Evolutionary conservation across 92 coral and sea anemone species (phyloP).

Genomic region (Zoanthus sociatus): DNA sequence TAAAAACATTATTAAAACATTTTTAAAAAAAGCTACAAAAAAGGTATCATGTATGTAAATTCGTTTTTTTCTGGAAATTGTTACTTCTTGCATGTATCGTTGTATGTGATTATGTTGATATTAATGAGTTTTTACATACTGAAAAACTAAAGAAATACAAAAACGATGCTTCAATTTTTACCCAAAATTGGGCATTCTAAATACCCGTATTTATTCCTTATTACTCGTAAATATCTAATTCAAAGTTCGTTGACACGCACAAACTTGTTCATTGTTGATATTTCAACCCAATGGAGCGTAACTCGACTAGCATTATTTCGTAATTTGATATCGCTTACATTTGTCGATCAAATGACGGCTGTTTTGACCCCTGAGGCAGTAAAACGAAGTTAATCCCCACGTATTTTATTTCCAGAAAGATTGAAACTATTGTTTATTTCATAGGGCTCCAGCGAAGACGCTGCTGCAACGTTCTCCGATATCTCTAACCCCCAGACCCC

Average conservation of each 20-base stretch:
- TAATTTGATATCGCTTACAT: neutral
- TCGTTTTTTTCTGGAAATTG: neutral
- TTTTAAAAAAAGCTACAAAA: neutral
- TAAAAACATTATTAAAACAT: neutral
- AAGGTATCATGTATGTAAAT: neutral
- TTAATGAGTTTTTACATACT: neutral
- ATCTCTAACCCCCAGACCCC: slow-evolving; percentile 67
- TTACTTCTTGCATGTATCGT: neutral
- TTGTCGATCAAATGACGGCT: neutral
- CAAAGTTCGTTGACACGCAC: slow-evolving; percentile 2
- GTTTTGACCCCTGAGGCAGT: neutral
- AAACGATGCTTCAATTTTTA: neutral
- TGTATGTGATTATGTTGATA: neutral
- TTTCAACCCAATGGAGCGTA: neutral
- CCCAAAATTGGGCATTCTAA: neutral
- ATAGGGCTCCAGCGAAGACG: slow-evolving; percentile 88
- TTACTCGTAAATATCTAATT: neutral
- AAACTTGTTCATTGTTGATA: neutral
- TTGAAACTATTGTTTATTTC: neutral
- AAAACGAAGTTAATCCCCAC: neutral
- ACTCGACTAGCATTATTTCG: neutral
- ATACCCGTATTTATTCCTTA: neutral
- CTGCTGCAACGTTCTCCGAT: slow-evolving; percentile 71
- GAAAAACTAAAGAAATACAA: neutral
- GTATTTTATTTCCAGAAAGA: slow-evolving; percentile 15